A percentile compares a stretch with the other conserved stretches of the same genome.
phyloP scores from a whole-genome alignment of 2,888 invertebrate genomes.

The Cyclophora punctaria region DNA sequence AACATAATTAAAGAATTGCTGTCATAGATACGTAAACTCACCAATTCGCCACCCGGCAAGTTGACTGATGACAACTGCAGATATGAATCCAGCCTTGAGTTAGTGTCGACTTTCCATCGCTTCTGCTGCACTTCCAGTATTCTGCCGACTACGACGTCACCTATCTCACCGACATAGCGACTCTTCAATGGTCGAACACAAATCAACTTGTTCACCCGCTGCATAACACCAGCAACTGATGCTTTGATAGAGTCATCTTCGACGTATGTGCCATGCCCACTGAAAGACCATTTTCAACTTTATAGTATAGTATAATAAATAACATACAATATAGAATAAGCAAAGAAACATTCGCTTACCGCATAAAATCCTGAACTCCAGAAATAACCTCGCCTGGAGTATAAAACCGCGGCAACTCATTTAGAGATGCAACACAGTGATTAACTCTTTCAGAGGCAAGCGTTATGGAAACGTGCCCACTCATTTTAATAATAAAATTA shows the following conservation, averaged over 20 bases:
- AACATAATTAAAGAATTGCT: constrained; percentile 5
- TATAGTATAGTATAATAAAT: no score
- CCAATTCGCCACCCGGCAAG: constrained; percentile 97
- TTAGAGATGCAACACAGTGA: constrained; percentile 69
- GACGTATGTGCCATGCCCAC: constrained; percentile 97
- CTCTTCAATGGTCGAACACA: constrained; percentile 93
- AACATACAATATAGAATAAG: no score
- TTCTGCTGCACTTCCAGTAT: constrained; percentile 95
- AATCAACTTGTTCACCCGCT: constrained; percentile 95
- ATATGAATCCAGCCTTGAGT: constrained; percentile 90
- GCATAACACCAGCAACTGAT: constrained; percentile 95
- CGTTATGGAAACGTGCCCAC: constrained; percentile 76
- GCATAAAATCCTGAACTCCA: constrained; percentile 87
- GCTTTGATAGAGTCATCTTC: constrained; percentile 89
- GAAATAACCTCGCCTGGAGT: constrained; percentile 93
- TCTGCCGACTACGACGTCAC: constrained; percentile 96
- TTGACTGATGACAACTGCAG: constrained; percentile 94
- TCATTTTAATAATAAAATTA: constrained; percentile 39
- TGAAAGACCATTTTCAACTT: constrained; percentile 40
- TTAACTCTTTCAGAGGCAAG: constrained; percentile 80
- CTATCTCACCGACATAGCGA: constrained; percentile 94
- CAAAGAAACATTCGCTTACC: constrained; percentile 63
- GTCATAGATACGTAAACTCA: constrained; percentile 40
- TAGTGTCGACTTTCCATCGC: constrained; percentile 96
- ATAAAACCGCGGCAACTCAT: constrained; percentile 79